Evolutionary conservation across 2,113 vertebrate species (phyloP).

Genomic region (Peromyscus polionotus): DNA sequence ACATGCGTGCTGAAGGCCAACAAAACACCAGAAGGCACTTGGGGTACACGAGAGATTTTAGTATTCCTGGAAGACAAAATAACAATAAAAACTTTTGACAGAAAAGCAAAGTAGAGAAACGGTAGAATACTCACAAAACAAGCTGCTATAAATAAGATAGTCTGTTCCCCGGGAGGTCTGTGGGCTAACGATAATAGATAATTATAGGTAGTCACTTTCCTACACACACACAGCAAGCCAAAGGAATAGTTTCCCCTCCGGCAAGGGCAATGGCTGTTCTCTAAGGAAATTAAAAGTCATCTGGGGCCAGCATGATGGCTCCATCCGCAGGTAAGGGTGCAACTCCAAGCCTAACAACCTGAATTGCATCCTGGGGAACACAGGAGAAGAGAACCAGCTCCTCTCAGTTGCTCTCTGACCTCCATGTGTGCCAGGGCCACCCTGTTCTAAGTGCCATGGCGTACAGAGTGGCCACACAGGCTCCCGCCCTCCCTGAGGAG

Average conservation of each 20-base stretch:
- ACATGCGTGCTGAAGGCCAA: no score
- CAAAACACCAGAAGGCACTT: neutral
- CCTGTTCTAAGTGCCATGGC: neutral
- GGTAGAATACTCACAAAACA: neutral
- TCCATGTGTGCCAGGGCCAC: neutral
- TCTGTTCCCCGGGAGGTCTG: neutral
- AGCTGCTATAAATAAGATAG: neutral
- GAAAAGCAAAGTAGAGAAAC: neutral
- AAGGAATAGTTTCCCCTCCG: neutral
- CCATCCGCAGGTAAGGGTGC: neutral
- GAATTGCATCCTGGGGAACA: neutral
- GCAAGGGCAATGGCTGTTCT: neutral
- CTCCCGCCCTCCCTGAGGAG: neutral
- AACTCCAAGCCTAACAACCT: neutral
- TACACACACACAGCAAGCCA: neutral
- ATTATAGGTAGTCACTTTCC: neutral
- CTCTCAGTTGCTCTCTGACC: neutral
- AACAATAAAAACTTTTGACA: neutral
- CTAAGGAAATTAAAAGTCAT: neutral
- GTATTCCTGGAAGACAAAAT: neutral
- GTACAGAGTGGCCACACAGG: neutral
- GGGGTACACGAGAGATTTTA: neutral
- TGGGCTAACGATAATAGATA: neutral
- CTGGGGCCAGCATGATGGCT: neutral
- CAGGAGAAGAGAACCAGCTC: neutral